Evolutionary conservation across 2,888 invertebrate species (phyloP).

Genomic region (Rhamphomyia laevipes): DNA sequence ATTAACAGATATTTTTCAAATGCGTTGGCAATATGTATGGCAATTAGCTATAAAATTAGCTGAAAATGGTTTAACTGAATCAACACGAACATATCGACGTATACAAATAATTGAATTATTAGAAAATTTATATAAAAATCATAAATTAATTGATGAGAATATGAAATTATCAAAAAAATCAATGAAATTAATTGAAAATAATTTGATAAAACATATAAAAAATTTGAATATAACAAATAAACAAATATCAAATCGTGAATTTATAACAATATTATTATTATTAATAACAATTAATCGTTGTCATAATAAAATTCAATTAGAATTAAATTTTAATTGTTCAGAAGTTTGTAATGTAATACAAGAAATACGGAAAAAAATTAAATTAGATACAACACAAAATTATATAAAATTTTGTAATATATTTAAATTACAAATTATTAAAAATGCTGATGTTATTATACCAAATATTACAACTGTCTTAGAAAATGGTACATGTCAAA

Average conservation of each 20-base stretch:
- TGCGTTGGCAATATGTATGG: slow-evolving; percentile 54
- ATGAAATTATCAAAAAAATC: slow-evolving; percentile 15
- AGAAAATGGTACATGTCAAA: not conserved
- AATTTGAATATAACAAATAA: slow-evolving; percentile 8
- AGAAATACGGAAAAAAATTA: slow-evolving; percentile 19
- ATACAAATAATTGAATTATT: slow-evolving; percentile 56
- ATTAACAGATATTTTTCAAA: slow-evolving; percentile 51
- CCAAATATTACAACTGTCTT: not conserved
- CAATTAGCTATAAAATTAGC: slow-evolving; percentile 45
- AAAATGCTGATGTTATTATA: slow-evolving; percentile 8
- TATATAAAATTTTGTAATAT: slow-evolving; percentile 22
- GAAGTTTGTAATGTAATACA: slow-evolving; percentile 16
- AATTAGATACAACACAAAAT: slow-evolving; percentile 18
- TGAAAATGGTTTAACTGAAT: slow-evolving; percentile 46
- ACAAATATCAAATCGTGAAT: not conserved
- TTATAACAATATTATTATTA: not conserved
- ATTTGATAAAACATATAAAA: slow-evolving; percentile 16
- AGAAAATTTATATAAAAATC: slow-evolving; percentile 50
- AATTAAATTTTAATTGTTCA: not conserved
- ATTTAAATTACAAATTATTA: slow-evolving; percentile 18
- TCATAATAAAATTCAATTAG: not conserved
- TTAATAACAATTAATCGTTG: not conserved
- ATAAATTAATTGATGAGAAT: slow-evolving; percentile 21
- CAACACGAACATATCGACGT: slow-evolving; percentile 51
- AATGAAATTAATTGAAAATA: slow-evolving; percentile 20